Percentiles rank a stretch among this genome's conserved stretches.
phyloP scores from a whole-genome alignment of 2,888 invertebrate species.

The Ommatoiulus sabulosus region DNA sequence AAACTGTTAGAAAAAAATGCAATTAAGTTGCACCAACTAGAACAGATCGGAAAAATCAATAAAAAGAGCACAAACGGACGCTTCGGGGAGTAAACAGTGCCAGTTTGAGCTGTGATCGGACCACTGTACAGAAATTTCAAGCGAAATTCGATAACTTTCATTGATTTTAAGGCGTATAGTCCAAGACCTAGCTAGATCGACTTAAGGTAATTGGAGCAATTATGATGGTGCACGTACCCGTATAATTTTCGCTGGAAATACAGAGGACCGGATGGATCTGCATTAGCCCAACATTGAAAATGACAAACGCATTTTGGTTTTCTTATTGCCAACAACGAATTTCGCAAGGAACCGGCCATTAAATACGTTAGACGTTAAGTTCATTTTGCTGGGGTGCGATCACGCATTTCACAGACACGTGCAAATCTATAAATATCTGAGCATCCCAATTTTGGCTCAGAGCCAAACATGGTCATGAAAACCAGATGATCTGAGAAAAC shows the following conservation, averaged over 20 bases:
- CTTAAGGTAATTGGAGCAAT: not conserved
- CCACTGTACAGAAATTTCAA: not conserved
- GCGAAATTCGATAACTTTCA: not conserved
- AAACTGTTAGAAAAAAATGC: not conserved
- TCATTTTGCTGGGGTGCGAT: not conserved
- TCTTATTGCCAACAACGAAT: not conserved
- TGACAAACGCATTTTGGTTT: not conserved
- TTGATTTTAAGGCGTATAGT: not conserved
- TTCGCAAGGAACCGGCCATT: not conserved
- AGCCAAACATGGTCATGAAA: not conserved
- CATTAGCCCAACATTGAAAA: not conserved
- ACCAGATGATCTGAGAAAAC: not conserved
- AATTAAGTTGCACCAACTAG: not conserved
- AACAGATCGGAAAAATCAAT: not conserved
- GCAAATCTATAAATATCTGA: not conserved
- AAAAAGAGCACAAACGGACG: not conserved
- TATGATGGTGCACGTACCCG: not conserved
- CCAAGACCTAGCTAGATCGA: not conserved
- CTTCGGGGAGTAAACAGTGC: not conserved
- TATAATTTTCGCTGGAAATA: not conserved
- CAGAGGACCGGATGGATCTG: not conserved
- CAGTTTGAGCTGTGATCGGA: not conserved
- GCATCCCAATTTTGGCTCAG: not conserved
- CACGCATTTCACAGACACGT: not conserved
- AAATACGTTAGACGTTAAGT: not conserved